A percentile compares a stretch with the other conserved stretches of the same genome.
phyloP scores from a whole-genome alignment of 2,888 invertebrate genomes.

The Anodontia alba region DNA sequence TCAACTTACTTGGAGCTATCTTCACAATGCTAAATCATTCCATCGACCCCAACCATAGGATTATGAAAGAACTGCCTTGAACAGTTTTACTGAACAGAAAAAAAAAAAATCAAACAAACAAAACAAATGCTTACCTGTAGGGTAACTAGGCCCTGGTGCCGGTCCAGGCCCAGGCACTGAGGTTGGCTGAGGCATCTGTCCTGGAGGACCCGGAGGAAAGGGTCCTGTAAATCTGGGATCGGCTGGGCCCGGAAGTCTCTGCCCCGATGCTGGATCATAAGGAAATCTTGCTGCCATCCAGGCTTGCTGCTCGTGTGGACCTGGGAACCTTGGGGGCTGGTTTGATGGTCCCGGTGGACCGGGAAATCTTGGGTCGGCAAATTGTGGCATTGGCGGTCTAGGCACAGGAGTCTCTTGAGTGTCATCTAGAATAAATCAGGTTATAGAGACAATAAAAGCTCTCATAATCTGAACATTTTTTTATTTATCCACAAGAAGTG shows the following conservation, averaged over 20 bases:
- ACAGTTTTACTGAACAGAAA: too few species aligned
- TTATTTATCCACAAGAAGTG: too few species aligned
- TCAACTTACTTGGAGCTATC: too few species aligned
- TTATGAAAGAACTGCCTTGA: too few species aligned
- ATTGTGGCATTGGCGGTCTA: constrained; percentile 35
- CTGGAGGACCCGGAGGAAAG: constrained; percentile 27
- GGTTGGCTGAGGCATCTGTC: constrained; percentile 23
- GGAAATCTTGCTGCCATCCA: constrained; percentile 36
- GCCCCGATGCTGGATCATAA: constrained; percentile 44
- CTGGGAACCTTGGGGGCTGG: constrained; percentile 41
- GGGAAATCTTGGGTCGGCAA: constrained; percentile 37
- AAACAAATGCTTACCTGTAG: too few species aligned
- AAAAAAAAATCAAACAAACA: too few species aligned
- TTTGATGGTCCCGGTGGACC: constrained; percentile 39
- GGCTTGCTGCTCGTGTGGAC: constrained; percentile 33
- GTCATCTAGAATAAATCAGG: constrained; percentile 17
- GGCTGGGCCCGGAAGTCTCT: constrained; percentile 34
- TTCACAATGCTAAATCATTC: too few species aligned
- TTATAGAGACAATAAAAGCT: not conserved
- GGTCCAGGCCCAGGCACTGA: not conserved
- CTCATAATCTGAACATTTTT: too few species aligned
- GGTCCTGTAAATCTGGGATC: constrained; percentile 48
- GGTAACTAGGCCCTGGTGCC: constrained; percentile 21
- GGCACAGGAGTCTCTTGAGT: constrained; percentile 25
- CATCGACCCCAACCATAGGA: too few species aligned